A percentile compares a stretch with the other conserved stretches of the same genome.
phyloP scores from a whole-genome alignment of 2,113 vertebrate species.

The Paradisaea rubra region DNA sequence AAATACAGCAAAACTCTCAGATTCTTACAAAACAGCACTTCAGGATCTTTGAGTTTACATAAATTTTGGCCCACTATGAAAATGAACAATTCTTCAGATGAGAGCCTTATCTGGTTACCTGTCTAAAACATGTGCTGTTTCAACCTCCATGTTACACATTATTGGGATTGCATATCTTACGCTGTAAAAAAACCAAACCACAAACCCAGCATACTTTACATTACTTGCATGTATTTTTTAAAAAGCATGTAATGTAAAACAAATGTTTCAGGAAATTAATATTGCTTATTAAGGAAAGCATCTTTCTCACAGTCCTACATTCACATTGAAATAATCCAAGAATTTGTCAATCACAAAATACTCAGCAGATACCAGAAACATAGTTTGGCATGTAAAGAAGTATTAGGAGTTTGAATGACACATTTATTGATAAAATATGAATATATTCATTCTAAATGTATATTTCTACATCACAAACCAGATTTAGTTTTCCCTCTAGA shows the following conservation, averaged over 20 bases:
- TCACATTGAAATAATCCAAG: constrained; percentile 51
- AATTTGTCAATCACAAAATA: constrained; percentile 65
- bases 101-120: neutral
- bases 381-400: constrained; percentile 46
- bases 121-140: neutral
- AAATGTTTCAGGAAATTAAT: neutral
- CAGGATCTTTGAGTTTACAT: neutral
- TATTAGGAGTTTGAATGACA: constrained; percentile 1
- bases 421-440: neutral
- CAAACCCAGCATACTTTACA: neutral
- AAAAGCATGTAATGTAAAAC: neutral
- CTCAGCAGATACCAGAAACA: constrained; percentile 54
- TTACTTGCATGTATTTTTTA: neutral
- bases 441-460: neutral
- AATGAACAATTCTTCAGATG: neutral
- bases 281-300: neutral
- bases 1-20: neutral
- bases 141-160: neutral
- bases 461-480: neutral
- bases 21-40: neutral
- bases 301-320: constrained; percentile 56
- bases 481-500: neutral
- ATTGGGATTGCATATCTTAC: neutral
- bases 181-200: fast-evolving
- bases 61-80: neutral